A percentile compares a stretch with the other conserved stretches of the same genome.
phyloP scores from a whole-genome alignment of 2,797 vertebrate genomes.

The Eupleurogrammus muticus region DNA sequence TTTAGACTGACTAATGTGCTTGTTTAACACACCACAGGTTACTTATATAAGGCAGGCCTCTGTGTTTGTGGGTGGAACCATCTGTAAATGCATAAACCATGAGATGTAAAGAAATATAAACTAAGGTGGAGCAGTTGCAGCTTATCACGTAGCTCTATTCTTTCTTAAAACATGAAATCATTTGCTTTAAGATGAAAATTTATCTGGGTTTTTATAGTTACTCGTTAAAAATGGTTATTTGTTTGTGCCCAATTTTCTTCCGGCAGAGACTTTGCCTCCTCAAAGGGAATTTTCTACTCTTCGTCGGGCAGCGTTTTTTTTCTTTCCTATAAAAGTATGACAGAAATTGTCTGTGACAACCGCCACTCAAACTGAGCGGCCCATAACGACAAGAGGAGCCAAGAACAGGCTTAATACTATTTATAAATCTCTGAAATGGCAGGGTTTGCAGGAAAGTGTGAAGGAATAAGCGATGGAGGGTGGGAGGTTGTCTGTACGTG shows the following conservation, averaged over 20 bases:
- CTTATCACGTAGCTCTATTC: constrained; percentile 3
- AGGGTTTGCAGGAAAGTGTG: constrained; percentile 81
- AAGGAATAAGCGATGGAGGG: constrained; percentile 75
- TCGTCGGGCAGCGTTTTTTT: constrained; percentile 58
- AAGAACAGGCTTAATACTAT: constrained; percentile 84
- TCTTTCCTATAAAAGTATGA: constrained; percentile 74
- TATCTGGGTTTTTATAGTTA: constrained; percentile 49
- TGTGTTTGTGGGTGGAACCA: constrained; percentile 20
- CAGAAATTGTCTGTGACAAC: constrained; percentile 83
- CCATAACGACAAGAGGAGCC: constrained; percentile 77
- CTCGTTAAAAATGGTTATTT: constrained; percentile 67
- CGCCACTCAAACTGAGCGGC: constrained; percentile 80
- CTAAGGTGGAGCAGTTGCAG: constrained; percentile 16
- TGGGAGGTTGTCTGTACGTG: constrained; percentile 55
- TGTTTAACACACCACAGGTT: constrained; percentile 19
- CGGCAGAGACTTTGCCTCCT: constrained; percentile 66
- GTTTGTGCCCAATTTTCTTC: constrained; percentile 65
- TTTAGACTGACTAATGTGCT: constrained; percentile 11
- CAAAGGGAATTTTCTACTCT: constrained; percentile 71
- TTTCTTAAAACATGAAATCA: constrained; percentile 19
- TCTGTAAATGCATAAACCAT: constrained; percentile 34
- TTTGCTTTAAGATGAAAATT: constrained; percentile 35
- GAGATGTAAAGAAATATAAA: constrained; percentile 29
- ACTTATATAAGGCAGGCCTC: constrained; percentile 16
- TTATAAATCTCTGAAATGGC: constrained; percentile 83